phyloP scores from a whole-genome alignment of 2,888 invertebrate genomes.

The Schizaphis graminum region DNA sequence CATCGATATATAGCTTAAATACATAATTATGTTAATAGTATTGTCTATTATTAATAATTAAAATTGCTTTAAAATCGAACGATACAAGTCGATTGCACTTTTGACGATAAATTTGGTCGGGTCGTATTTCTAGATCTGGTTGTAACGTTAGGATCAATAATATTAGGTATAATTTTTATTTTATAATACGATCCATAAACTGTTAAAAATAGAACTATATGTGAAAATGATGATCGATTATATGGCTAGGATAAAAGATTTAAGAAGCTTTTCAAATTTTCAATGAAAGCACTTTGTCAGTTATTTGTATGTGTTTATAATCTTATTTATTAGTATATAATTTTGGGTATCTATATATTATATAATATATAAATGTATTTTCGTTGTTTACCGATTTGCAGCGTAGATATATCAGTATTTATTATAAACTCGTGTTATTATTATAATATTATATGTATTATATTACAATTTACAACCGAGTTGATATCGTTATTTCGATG shows the following conservation, averaged over 20 bases:
- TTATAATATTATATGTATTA: neutral
- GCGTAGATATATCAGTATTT: neutral
- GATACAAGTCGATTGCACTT: neutral
- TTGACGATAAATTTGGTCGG: neutral
- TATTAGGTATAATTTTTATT: neutral
- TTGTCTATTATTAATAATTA: neutral
- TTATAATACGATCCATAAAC: too few relatives aligned
- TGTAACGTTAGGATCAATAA: neutral
- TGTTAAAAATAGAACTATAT: too few relatives aligned
- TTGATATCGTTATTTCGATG: neutral
- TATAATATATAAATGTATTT: neutral
- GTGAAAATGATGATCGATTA: too few relatives aligned
- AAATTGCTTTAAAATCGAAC: neutral
- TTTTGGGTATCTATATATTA: too few relatives aligned
- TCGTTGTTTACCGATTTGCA: neutral
- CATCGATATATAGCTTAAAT: neutral
- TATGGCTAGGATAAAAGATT: too few relatives aligned
- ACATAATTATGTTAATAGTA: neutral
- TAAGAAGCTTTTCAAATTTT: too few relatives aligned
- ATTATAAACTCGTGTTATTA: neutral
- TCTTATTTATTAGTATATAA: too few relatives aligned
- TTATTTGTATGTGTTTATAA: too few relatives aligned
- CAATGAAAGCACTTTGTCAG: too few relatives aligned
- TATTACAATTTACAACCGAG: neutral
- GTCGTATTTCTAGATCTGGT: neutral